A percentile compares a stretch with the other conserved stretches of the same genome.
Conservation (phyloP, 2,113 vertebrate species). For the Nycticryphes semicollaris region DNA sequence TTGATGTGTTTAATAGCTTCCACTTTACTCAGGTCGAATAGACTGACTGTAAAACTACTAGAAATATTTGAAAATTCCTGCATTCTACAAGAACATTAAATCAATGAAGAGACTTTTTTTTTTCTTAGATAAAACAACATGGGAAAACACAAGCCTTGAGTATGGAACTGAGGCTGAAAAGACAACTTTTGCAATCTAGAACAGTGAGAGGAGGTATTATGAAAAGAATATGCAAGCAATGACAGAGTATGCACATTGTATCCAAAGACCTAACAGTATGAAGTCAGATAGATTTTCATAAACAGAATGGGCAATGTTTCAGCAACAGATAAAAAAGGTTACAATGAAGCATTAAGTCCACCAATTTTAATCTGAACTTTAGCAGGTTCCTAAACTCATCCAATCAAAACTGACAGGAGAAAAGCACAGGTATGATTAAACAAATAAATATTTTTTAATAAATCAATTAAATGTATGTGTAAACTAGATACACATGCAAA, state of each 20-base stretch:
- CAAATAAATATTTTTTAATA: not conserved
- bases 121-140: not conserved
- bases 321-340: not conserved
- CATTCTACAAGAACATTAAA: not conserved
- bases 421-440: not conserved
- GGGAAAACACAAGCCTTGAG: not conserved
- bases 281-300: not conserved
- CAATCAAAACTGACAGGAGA: not conserved
- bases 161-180: not conserved
- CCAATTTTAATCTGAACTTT: not conserved
- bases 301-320: not conserved
- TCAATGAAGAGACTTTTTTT: not conserved
- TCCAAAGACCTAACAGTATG: not conserved
- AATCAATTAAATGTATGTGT: not conserved
- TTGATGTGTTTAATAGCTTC: slow-evolving; percentile 49
- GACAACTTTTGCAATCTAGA: not conserved
- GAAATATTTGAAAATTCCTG: slow-evolving; percentile 13
- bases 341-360: not conserved
- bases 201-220: not conserved
- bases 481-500: not conserved
- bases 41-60: slow-evolving; percentile 17
- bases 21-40: slow-evolving; percentile 34
- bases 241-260: not conserved
- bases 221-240: not conserved
- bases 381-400: not conserved